Conservation (phyloP, 1,140 invertebrate species). For the Scylla paramamosain region DNA sequence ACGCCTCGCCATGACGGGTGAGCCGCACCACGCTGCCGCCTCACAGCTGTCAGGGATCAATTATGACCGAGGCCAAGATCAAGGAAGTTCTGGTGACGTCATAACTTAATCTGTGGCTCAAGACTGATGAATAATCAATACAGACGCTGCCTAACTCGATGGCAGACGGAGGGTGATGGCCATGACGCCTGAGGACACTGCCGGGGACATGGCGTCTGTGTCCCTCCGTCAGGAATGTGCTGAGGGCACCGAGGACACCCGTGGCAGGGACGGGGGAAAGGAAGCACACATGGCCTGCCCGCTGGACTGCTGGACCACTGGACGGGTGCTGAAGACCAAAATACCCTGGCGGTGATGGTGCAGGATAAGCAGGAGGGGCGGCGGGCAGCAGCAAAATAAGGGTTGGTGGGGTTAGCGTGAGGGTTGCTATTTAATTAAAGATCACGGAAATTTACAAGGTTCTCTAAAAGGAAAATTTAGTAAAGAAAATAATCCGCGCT, state of each 20-base stretch:
- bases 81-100: conserved; percentile 56
- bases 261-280: background rate
- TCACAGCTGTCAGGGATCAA: conserved; percentile 41
- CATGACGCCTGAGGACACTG: background rate
- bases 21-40: background rate
- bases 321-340: background rate
- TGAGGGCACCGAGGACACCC: background rate
- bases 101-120: conserved; percentile 38
- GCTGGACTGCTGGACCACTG: background rate
- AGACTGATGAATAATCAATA: conserved; percentile 57
- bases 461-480: conserved; percentile 15
- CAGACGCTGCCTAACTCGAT: background rate
- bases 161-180: background rate
- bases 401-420: background rate
- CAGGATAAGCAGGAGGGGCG: background rate
- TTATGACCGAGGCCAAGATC: conserved; percentile 39
- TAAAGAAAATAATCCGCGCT: conserved; percentile 1
- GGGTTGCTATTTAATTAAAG: conserved; percentile 15
- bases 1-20: background rate
- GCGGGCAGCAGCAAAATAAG: background rate
- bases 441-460: conserved; percentile 15
- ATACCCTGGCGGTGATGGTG: background rate
- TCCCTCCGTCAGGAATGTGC: background rate
- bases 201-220: background rate
- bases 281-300: background rate